Evolutionary conservation across 2,113 vertebrate species (phyloP).

Genomic region (Rhinogobius similis): DNA sequence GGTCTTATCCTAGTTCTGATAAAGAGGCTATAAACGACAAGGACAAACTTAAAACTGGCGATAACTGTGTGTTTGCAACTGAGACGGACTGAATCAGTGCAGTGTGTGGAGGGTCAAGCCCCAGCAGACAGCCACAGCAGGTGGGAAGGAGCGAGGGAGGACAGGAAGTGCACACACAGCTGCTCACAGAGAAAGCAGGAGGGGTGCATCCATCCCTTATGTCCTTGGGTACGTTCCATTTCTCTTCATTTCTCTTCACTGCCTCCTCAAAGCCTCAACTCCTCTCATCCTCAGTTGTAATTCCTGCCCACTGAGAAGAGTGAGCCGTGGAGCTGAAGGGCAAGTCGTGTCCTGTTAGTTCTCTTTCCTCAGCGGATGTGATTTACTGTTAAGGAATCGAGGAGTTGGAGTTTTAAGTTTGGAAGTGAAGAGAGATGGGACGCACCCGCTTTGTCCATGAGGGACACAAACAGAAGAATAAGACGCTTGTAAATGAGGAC

Average conservation of each 20-base stretch:
- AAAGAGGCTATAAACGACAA: not conserved
- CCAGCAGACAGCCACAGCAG: conserved; percentile 44
- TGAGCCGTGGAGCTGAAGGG: not conserved
- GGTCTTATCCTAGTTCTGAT: too few relatives aligned
- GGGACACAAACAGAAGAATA: conserved; percentile 44
- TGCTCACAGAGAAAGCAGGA: conserved; percentile 62
- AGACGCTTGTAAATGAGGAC: conserved; percentile 30
- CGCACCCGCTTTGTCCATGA: not conserved
- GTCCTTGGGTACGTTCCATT: too few relatives aligned
- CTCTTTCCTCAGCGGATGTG: not conserved
- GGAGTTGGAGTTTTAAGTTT: not conserved
- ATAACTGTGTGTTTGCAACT: conserved; percentile 18
- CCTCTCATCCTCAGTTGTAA: not conserved
- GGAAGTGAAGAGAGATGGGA: not conserved
- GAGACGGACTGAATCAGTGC: conserved; percentile 30
- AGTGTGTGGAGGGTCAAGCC: conserved; percentile 23
- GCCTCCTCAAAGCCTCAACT: not conserved
- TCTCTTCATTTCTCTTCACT: not conserved
- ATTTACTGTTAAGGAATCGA: not conserved
- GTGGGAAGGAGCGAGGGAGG: conserved; percentile 28
- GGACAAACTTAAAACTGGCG: not conserved
- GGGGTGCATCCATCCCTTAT: conserved; percentile 40
- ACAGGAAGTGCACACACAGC: conserved; percentile 57
- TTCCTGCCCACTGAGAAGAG: not conserved
- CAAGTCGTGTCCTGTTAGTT: not conserved